Base-by-base conservation (phyloP, 2,113 vertebrate genomes). In the Paralichthys olivaceus region DNA sequence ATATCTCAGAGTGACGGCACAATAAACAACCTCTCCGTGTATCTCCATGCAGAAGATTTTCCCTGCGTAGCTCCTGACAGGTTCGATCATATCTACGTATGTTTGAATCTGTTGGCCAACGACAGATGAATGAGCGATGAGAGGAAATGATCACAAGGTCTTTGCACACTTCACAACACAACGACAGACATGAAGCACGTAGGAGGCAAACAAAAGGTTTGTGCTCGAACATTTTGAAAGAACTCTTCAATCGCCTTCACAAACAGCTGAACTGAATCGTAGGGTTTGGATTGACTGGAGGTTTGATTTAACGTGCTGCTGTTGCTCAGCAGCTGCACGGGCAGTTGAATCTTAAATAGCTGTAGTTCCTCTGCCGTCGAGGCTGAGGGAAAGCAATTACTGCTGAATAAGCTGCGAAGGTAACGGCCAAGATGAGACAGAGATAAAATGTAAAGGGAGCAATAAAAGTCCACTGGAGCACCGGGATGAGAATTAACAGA, bases 271-370 rank as follows among this genome's bases (percentile, higher is more conserved):
- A 53, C 1, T n/a, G 51, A 22, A 53, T 2, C n/a, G 4, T 6
- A n/a, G 51, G 2, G 51, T 54, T 54, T 22, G n/a, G 7, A 54
- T 9, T 49, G 75, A 28, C 51, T 45, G 67, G 19, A 57, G 13
- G 19, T 62, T 80, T 5, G 4, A 74, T 80, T 79, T 80, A 56
- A 54, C 40, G 74, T 72, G 7, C 67, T 26, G 32, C 72, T 17
- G 77, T 72, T 28, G 77, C 58, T 74, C 55, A 37, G 63, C 40
- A 5, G 61, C 61, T 13, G 61, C 72, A 85, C 2, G 61, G 64
- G 22, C 78, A 80, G 78, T 72, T 84, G 83, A 80, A 75, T 83
- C 67, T 79, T 76, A 78, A 82, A 78, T 25, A 64, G 75, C 62
- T 80, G 72, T 60, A 56, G 66, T 37, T 83, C 61, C 69, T 9